Base-by-base conservation (phyloP, 2,888 invertebrate genomes). In the Apantesis nais region DNA sequence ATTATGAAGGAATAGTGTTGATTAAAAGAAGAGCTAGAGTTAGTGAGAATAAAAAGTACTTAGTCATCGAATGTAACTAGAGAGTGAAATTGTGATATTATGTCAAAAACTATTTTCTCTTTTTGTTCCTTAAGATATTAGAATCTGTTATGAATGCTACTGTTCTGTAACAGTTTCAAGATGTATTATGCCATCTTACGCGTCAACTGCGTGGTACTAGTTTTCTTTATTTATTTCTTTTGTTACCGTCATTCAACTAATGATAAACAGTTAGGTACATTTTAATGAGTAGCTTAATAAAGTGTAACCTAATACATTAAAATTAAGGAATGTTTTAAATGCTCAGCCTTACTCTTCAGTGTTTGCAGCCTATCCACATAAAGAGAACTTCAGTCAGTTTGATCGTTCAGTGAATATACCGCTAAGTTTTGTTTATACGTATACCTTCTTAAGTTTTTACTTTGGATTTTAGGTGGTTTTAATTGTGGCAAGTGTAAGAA, bases 401-500 rank as follows among this genome's bases (percentile, higher is more conserved):
- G 4, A 55, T 55, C n/a, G 3, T 55, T 25, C 14, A 25, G 55
- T 55, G 55, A 55, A 25, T 25, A 55, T 55, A 11, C 12, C 12
- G 0, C 25, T 55, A 25, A 52, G n/a, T 55, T 55, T 55, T 55
- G n/a, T 19, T 25, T 58, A 25, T 25, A 14, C 29, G 7, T 58
- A 16, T 25, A 8, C 16, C 14, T 41, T 44, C 58, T 41, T 41
- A 55, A 34, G 29, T 39, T 41, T 62, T 37, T 16, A 31, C 29
- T 66, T 73, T 69, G 69, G 72, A 76, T 79, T 76, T 69, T 71
- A 66, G 69, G 71, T 77, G 79, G 76, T 81, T 77, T 78, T 71
- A 74, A 77, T 76, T 66, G 68, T 66, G 67, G 71, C 67, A 64
- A 74, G 71, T 73, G 71, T 78, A 81, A 83, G 80, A 78, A 78